Base-by-base conservation (phyloP, 2,888 invertebrate species). In the Teinopalpus imperialis region DNA sequence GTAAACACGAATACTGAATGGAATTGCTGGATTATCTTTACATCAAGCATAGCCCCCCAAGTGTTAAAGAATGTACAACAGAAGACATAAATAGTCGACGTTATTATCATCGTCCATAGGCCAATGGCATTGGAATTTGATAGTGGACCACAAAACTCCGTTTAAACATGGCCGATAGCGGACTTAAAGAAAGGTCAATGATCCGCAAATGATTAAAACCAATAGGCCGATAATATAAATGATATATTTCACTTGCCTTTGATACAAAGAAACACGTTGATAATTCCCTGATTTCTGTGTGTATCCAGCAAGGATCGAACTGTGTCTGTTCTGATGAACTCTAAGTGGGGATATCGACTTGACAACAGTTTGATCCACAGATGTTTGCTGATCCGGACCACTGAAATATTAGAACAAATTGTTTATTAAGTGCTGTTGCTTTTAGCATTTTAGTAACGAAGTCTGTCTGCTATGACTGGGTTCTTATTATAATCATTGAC, bases 251-350 rank as follows among this genome's bases (percentile, higher is more conserved):
- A 57, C 49, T 52, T 71, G 67, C 93, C 94, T 70, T 90, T 92
- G 0, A 94, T 81, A 49, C 90, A 90, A 1, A 94, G 83, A 13
- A 94, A 74, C 1, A 94, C 92, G 52, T 93, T 92, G 51, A 94
- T 91, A 49, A 94, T 92, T 5, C 94, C 94, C 57, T 94, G 93
- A 67, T 94, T 94, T 47, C 93, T 82, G 41, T 91, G 91, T 0
- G 94, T 94, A 62, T 94, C 94, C 36, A 94, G 89, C 1, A 94
- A 74, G 0, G 93, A 92, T 2, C 94, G 89, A 20, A 94, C 86
- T 23, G 92, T 92, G 58, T 91, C 90, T 0, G 90, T 90, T 49
- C 79, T 82, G 26, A 92, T 91, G 59, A 93, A 91, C 52, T 91
- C 91, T 43, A 92, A 61, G n/a, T 82, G 74, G 1, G 92, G 91